Evolutionary conservation across 2,113 vertebrate species (phyloP), one percentile per base, ranked within the genome.

Genomic region (Neogale vison): DNA sequence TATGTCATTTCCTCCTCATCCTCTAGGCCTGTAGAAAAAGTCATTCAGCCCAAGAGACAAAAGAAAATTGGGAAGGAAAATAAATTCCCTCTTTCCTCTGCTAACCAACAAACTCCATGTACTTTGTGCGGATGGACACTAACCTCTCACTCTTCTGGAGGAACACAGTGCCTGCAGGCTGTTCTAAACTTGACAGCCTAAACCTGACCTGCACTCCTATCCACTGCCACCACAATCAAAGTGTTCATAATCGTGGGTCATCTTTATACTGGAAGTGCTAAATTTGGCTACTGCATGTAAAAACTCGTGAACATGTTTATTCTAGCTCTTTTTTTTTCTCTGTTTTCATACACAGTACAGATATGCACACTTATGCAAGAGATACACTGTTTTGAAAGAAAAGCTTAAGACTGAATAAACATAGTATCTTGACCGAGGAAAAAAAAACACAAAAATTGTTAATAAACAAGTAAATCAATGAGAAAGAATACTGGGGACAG

Each of bases 121-220:
- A 36, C 23, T 59, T 88, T 69, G 42, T n/a, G 59, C 57, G 7
- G 42, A 42, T 39, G 2, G 31, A 14, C 9, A 4, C 0, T 93
- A 8, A 69, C 7, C 2, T 13, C 1, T 4, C 17, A 31, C 15
- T 83, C 7, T 71, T 84, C 17, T n/a, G 6, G 10, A 95, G 10
- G 4, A 1, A 23, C 24, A 29, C 26, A 10, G 8, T 14, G 10
- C 8, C 3, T 2, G 0, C 6, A n/a, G 50, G 15, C 4, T 36
- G 2, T 12, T 2, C 6, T 80, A 21, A 57, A 12, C 2, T n/a
- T 2, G 3, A 21, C 26, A 79, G 39, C 39, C 50, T 36, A 21
- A 72, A 20, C 3, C 14, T 69, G 11, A 92, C 14, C 12, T 34
- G 8, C 17, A 20, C 15, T 34, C 26, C 59, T 21, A 52, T 3